phyloP scores from a whole-genome alignment of 2,113 vertebrate species.

The Etheostoma cragini region DNA sequence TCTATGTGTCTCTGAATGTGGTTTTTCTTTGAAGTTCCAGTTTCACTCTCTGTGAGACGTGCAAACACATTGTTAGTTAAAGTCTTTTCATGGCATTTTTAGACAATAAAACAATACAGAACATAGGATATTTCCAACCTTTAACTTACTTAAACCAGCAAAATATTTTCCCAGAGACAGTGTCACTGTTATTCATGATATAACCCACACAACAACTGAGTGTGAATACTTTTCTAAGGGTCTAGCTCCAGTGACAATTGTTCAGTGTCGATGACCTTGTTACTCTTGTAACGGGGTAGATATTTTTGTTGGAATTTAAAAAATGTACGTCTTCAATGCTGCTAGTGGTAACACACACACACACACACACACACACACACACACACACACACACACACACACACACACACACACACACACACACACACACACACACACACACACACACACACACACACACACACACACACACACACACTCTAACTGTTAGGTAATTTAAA shows the following conservation, averaged over 20 bases:
- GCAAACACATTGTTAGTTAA: not conserved
- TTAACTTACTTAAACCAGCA: not conserved
- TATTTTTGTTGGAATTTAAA: not conserved
- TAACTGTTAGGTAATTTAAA: conserved; percentile 27
- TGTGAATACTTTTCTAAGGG: conserved; percentile 6
- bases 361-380: not conserved
- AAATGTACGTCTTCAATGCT: not conserved
- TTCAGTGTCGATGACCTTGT: conserved; percentile 12
- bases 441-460: not conserved
- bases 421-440: not conserved
- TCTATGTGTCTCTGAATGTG: not conserved
- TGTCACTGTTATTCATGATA: not conserved
- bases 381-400: not conserved
- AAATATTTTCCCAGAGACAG: not conserved
- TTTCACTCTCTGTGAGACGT: not conserved
- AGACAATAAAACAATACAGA: not conserved
- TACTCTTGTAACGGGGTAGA: conserved; percentile 13
- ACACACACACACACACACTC: not conserved
- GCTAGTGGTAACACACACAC: not conserved
- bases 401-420: not conserved
- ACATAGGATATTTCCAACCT: not conserved
- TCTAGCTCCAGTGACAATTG: not conserved
- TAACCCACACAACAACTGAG: not conserved
- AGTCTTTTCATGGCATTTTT: not conserved
- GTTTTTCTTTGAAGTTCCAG: not conserved